Base-by-base conservation (phyloP, 2,797 vertebrate species). In the Danio kyathit region DNA sequence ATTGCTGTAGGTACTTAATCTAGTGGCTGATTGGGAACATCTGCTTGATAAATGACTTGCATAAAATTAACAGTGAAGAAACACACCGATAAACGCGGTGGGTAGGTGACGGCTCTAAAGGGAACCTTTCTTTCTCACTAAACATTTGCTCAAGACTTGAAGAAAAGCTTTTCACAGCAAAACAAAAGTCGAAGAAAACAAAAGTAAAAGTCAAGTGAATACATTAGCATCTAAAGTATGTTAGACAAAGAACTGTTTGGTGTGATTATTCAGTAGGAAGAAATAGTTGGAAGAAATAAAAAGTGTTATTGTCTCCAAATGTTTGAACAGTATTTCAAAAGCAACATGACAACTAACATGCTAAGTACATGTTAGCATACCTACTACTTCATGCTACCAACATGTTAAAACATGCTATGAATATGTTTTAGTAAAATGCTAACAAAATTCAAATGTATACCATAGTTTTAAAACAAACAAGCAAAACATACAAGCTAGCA, bases 1-100 rank as follows among this genome's bases (percentile, higher is more conserved):
- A 91, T 88, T 87, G 87, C 86, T 84, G 79, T 86, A 86, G 90
- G 87, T 91, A 87, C 86, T 93, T 92, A 86, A 92, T 93, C 90
- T 87, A 70, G 52, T 85, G 77, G 85, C 86, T 90, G 88, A 90
- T 89, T 91, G 86, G 82, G 88, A 94, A 91, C 92, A 92, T 91
- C 90, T 92, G 91, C 74, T 87, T 91, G 90, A 93, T 93, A 85
- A 94, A 93, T 91, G 88, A 67, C 85, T 90, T 86, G 90, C 89
- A 89, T 92, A 89, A 89, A 92, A 93, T 93, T 90, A 92, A 91
- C 86, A 71, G 85, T 83, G 86, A 88, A 84, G 83, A 89, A 90
- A 89, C 86, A 89, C 87, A 84, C 84, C 79, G 86, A 85, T 84
- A 85, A 89, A 88, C 82, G 74, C 61, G 79, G 88, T 89, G 87